Evolutionary conservation across 2,888 invertebrate genomes (phyloP), one percentile per base, ranked within the genome.

Genomic region (Tupiocoris notatus): DNA sequence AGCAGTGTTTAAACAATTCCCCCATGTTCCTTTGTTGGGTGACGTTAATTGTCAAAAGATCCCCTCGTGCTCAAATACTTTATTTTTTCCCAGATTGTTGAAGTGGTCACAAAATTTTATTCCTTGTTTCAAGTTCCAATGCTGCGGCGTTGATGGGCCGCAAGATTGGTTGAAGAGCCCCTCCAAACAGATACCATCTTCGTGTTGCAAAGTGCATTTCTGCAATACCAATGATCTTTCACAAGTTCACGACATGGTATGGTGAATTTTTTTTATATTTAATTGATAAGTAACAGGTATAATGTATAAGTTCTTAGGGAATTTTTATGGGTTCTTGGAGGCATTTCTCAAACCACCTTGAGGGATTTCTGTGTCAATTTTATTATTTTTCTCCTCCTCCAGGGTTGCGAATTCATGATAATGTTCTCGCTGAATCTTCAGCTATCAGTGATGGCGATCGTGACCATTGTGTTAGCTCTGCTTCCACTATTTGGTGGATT

Each of bases 101-200:
- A n/a, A n/a, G n/a, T n/a, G n/a, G n/a, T n/a, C n/a, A n/a, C 39
- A 12, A 39, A 12, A 12, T 3, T 59, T 59, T 3, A 18, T 59
- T 59, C 6, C 20, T 70, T 70, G 23, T 18, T 59, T 23, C 9
- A 24, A 73, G 73, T 73, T 73, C 23, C 73, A 73, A 63, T 73
- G 73, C 21, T 73, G 73, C 54, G 73, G 73, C 2, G 73, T 39
- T 54, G 62, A 73, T 20, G 73, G 73, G 2, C 73, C 73, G 3
- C 39, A 61, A 61, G 73, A 73, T 54, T 73, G 73, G 73, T 20
- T 73, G 39, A 73, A 73, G 20, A 73, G 71, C 62, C 73, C 73
- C 9, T 61, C 73, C 1, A 73, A 62, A 54, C 73, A 63, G 39
- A 73, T 73, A 18, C 73, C 73, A 1, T 6, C 73, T 6, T 73